Base-by-base conservation (phyloP, 2,113 vertebrate species). In the Istiophorus platypterus region DNA sequence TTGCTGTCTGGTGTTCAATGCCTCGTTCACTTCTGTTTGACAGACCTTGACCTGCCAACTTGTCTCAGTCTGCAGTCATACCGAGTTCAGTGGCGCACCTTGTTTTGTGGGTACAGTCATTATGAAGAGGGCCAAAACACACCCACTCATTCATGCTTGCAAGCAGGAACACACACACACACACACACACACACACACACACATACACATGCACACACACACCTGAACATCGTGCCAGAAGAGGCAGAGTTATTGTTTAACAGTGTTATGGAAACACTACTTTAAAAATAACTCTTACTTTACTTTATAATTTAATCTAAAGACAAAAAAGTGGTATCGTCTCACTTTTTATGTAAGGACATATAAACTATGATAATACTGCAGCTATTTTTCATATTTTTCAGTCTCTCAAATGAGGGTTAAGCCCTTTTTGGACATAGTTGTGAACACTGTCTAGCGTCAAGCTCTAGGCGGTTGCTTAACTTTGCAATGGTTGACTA, bases 1-100 rank as follows among this genome's bases (percentile, higher is more conserved):
- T 31, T 7, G 10, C 74, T 72, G 34, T 52, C 26, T 62, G 42
- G 61, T 42, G 67, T 61, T 74, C 45, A n/a, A 15, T 69, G 37
- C 20, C 39, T 58, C 0, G 42, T 67, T 76, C 27, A 31, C 34
- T 58, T 87, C 42, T 62, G 71, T 61, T 74, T 77, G 85, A 75
- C 41, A 75, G 83, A 84, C 45, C 26, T 26, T 12, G 65, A 65
- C 63, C 72, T 63, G 68, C 8, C 62, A 66, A 66, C 31, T 71
- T 54, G 64, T 67, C 66, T 24, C 51, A 59, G 51, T 70, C 34
- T 64, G 64, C 49, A 63, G 61, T 72, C 76, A 77, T 2, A 27
- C 31, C 49, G 29, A 72, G 51, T 66, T 68, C 62, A 72, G 3
- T 39, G 58, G 80, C 84, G 71, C 80, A 76, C 80, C 90, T 85